These are phyloP conservation scores for Synergus gifuensis DNA, from an alignment of 2,888 invertebrate species.

Conservation along the genomic window DNA sequence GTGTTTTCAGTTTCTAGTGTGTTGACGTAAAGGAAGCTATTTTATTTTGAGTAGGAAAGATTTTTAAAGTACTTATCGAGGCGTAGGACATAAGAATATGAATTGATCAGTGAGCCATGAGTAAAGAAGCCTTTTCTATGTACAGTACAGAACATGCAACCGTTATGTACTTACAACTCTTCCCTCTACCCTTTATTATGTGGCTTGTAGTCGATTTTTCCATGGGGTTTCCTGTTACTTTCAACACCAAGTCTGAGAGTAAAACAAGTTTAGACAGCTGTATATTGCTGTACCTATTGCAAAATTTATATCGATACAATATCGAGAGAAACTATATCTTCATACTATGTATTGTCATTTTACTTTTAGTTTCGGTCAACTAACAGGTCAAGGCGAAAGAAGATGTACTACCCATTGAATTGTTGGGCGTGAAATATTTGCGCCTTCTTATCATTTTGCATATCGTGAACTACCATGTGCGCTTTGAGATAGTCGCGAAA, in stretches of 20 bases:
- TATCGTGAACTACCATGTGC: slow-evolving; percentile 35
- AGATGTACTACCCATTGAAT: slow-evolving; percentile 35
- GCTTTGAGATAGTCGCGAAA: slow-evolving; percentile 21
- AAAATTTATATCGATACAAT: slow-evolving; percentile 23
- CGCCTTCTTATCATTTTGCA: slow-evolving; percentile 31
- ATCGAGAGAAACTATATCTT: slow-evolving; percentile 30
- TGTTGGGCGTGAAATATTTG: slow-evolving; percentile 33
- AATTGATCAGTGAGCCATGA: slow-evolving; percentile 56
- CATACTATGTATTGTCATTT: slow-evolving; percentile 22
- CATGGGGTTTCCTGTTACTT: slow-evolving; percentile 37
- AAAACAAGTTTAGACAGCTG: neutral
- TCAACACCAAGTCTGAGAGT: slow-evolving; percentile 3
- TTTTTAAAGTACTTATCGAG: slow-evolving; percentile 7
- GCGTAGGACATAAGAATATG: slow-evolving; percentile 24
- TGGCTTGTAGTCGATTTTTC: slow-evolving; percentile 23
- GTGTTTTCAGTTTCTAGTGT: neutral
- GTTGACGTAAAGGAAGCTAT: too few species aligned
- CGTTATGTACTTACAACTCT: slow-evolving; percentile 60
- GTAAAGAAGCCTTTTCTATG: slow-evolving; percentile 63
- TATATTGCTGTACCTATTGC: neutral
- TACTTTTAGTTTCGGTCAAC: slow-evolving; percentile 26
- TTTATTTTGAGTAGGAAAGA: neutral
- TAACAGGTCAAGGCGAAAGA: slow-evolving; percentile 32
- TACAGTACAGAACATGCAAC: slow-evolving; percentile 64
- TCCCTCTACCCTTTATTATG: slow-evolving; percentile 41